Conservation (phyloP, 2,888 invertebrate genomes). For the Physocephala rufipes region DNA sequence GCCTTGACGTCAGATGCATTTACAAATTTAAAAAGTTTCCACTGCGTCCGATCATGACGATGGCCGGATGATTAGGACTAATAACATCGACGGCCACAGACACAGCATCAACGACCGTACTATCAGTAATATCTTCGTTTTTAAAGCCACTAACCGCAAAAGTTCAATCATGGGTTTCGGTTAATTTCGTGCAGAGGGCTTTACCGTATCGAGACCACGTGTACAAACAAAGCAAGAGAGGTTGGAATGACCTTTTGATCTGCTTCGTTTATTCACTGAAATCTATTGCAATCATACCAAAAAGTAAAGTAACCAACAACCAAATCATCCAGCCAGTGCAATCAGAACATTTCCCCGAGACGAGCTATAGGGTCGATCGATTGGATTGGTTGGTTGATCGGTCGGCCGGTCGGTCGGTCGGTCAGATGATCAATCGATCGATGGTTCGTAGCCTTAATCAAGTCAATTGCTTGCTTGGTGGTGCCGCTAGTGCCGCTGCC, state of each 20-base stretch:
- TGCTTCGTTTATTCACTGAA: constrained; percentile 48
- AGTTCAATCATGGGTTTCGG: background rate
- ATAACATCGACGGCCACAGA: too few species aligned
- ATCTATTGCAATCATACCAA: constrained; percentile 47
- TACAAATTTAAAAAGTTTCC: background rate
- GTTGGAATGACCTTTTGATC: constrained; percentile 58
- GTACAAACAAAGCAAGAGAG: constrained; percentile 1
- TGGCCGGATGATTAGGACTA: constrained; percentile 4
- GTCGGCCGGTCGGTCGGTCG: constrained; percentile 25
- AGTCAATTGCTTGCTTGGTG: background rate
- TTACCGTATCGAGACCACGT: background rate
- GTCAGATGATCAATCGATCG: constrained; percentile 26
- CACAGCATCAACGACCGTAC: too few species aligned
- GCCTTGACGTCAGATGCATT: constrained; percentile 14
- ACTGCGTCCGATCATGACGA: constrained; percentile 20
- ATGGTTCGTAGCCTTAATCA: constrained; percentile 32
- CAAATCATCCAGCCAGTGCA: too few species aligned
- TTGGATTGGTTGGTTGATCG: constrained; percentile 29
- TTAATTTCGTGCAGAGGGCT: background rate
- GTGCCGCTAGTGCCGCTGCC: background rate
- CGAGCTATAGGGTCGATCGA: constrained; percentile 46
- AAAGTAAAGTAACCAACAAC: too few species aligned
- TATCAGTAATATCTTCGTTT: constrained; percentile 15
- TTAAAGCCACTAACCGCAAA: background rate
- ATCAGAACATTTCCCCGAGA: too few species aligned